Evolutionary conservation across 2,888 invertebrate species (phyloP), one percentile per base, ranked within the genome.

Genomic region (Lasioglossum calceatum): DNA sequence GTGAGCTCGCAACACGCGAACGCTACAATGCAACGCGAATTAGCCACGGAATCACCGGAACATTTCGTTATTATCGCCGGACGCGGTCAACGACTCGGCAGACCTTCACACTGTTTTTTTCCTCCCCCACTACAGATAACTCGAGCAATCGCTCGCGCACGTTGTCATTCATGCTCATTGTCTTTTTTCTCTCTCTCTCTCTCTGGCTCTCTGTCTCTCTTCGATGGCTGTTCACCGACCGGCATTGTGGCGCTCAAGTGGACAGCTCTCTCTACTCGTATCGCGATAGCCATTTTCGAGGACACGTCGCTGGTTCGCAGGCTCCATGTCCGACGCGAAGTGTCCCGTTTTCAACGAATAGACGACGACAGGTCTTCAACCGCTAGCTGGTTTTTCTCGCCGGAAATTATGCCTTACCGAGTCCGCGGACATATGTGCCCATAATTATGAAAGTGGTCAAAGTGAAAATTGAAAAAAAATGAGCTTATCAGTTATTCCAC

Each of bases 61-160:
- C 81, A 73, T 82, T 87, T 77, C 78, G 73, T 86, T 82, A 78
- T 78, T 83, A 82, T 80, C 90, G 64, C 42, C 39, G 79, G 64
- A 64, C 50, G 80, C 82, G 86, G 86, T 89, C 89, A 90, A 87
- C 74, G 90, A 89, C 89, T 87, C 73, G n/a, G 16, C 75, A 70
- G 80, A 84, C 74, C 84, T 81, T 84, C 75, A 27, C 74, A 78
- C 58, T 76, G 72, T 82, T 89, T 88, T 70, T 73, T 27, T 61
- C 71, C 64, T 47, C 82, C 61, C 81, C 50, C 74, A 72, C 89
- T 74, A 77, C 70, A 27, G 72, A 86, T 86, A 86, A 86, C 61
- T 61, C 86, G 75, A 73, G 74, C 81, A 67, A 80, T 85, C 80
- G 85, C 19, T 77, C 27, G 61, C 54, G 36, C 72, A 39, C 64